Conservation (phyloP, 2,797 vertebrate species). For the Parauchenoglanis punctatus region DNA sequence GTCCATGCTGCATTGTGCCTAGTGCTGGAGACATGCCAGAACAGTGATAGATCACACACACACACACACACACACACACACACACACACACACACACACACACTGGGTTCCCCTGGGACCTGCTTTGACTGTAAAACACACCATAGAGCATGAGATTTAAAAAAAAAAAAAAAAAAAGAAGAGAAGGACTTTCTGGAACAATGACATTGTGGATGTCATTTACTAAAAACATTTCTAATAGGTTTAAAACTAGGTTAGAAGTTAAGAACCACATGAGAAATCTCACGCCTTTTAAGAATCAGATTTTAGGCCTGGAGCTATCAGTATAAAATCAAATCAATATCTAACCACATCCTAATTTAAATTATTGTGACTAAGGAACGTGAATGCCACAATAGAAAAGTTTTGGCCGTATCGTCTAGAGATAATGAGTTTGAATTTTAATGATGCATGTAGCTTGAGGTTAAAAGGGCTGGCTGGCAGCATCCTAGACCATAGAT, state of each 20-base stretch:
- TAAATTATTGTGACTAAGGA: no score
- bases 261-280: background rate
- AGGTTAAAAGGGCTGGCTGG: no score
- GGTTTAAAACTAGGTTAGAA: background rate
- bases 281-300: background rate
- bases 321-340: no score
- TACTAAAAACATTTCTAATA: background rate
- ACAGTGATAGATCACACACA: slow-evolving; percentile 65
- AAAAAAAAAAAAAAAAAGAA: background rate
- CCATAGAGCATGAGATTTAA: slow-evolving; percentile 6
- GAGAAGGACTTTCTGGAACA: slow-evolving; percentile 8
- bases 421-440: no score
- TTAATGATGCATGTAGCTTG: no score
- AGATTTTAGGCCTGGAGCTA: background rate
- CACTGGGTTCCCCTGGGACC: slow-evolving; percentile 51
- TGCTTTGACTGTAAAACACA: slow-evolving; percentile 45
- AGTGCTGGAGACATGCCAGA: slow-evolving; percentile 56
- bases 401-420: no score
- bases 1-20: slow-evolving; percentile 46
- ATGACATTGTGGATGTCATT: slow-evolving; percentile 21
- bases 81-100: slow-evolving; percentile 47
- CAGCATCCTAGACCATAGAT: no score
- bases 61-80: slow-evolving; percentile 30
- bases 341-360: no score
- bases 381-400: no score